phyloP scores from a whole-genome alignment of 1,140 invertebrate species.

The Drosophila rufa region DNA sequence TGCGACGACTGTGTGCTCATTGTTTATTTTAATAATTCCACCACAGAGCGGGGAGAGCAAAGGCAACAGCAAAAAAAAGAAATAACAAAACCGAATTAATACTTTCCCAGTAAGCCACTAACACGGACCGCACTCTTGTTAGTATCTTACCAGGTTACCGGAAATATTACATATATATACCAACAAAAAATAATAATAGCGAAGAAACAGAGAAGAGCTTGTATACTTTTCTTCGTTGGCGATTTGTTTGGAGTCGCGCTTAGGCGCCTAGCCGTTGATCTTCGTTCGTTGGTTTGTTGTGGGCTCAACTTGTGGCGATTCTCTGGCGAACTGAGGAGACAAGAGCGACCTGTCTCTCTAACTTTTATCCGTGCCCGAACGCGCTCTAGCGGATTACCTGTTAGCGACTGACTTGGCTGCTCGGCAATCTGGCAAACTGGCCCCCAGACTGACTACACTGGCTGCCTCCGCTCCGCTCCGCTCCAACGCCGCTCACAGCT shows the following conservation, averaged over 20 bases:
- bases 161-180: constrained; percentile 13
- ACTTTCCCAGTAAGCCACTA: constrained; percentile 30
- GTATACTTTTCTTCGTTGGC: constrained; percentile 18
- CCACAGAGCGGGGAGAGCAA: neutral
- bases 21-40: constrained; percentile 45
- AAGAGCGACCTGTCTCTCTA: constrained; percentile 27
- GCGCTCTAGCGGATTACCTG: constrained; percentile 71
- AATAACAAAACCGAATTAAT: constrained; percentile 8
- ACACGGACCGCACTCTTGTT: constrained; percentile 35
- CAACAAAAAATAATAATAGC: constrained; percentile 1
- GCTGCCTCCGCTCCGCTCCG: constrained; percentile 27
- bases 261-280: constrained; percentile 15
- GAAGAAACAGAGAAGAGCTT: constrained; percentile 12
- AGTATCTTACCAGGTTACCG: constrained; percentile 21
- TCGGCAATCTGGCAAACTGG: constrained; percentile 14
- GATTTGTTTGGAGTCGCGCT: constrained; percentile 32
- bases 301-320: constrained; percentile 31
- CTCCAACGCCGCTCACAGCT: constrained; percentile 12
- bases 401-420: constrained; percentile 59
- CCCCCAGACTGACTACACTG: constrained; percentile 9
- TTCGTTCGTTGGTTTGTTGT: constrained; percentile 18
- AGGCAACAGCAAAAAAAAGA: constrained; percentile 4
- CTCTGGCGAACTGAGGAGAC: constrained; percentile 32
- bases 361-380: constrained; percentile 66
- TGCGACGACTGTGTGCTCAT: constrained; percentile 13